These are phyloP conservation scores for Cylindroiulus punctatus DNA, from an alignment of 2,888 invertebrate species.

Conservation along the genomic window DNA sequence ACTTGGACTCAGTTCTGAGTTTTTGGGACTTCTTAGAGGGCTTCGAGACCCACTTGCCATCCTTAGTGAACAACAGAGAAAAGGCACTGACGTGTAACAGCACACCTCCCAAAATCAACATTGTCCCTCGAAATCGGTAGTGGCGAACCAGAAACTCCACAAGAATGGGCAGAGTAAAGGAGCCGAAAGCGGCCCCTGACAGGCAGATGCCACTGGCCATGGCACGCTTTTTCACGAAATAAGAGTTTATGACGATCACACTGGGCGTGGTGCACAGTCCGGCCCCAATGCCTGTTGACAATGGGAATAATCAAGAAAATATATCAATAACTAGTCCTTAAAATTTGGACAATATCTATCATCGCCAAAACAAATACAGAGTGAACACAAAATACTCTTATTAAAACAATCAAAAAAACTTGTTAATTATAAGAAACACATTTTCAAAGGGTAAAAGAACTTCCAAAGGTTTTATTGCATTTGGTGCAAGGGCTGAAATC, in stretches of 20 bases:
- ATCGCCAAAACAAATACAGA: too few relatives aligned
- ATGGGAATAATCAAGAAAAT: not conserved
- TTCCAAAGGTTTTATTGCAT: too few relatives aligned
- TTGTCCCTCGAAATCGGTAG: conserved; percentile 73
- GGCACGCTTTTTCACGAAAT: conserved; percentile 75
- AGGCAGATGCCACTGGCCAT: conserved; percentile 80
- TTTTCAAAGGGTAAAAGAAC: too few relatives aligned
- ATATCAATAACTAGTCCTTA: not conserved
- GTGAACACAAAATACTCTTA: too few relatives aligned
- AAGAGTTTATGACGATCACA: conserved; percentile 74
- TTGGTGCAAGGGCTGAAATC: too few relatives aligned
- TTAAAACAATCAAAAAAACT: too few relatives aligned
- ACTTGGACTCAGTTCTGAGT: not conserved
- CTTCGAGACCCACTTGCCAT: conserved; percentile 53
- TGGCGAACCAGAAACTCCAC: conserved; percentile 60
- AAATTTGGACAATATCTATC: not conserved
- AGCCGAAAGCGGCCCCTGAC: conserved; percentile 80
- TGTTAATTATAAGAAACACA: too few relatives aligned
- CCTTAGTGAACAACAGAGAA: conserved; percentile 69
- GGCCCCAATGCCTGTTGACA: conserved; percentile 61
- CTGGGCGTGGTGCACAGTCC: conserved; percentile 67
- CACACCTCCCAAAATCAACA: conserved; percentile 76
- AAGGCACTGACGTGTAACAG: conserved; percentile 81
- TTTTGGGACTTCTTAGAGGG: conserved; percentile 43
- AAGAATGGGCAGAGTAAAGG: conserved; percentile 66